Base-by-base conservation (phyloP, 2,113 vertebrate genomes). In the Canis aureus region DNA sequence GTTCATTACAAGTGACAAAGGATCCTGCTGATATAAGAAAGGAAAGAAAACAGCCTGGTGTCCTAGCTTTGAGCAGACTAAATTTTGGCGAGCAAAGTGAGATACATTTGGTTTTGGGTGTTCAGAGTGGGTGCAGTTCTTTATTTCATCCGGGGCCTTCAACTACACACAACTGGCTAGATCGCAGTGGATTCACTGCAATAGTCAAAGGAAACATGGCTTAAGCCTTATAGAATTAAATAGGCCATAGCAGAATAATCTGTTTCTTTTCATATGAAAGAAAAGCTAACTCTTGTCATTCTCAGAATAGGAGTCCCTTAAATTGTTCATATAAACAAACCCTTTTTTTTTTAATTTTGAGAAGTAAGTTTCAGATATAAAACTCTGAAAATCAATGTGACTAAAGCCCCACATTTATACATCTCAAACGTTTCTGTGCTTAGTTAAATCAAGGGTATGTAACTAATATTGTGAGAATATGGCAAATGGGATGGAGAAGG, bases 401-500 rank as follows among this genome's bases (percentile, higher is more conserved):
- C 35, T 76, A 82, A 95, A 85, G 5, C 2, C 6, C 9, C 8
- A 51, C 74, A 60, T 55, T 94, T 88, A 69, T 29, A 82, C 22
- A 57, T 92, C 49, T 82, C 74, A 69, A 79, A 49, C 83, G 49
- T 80, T 95, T 95, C 23, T 91, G 27, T 62, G 38, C 62, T 93
- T 25, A 38, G 49, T 91, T 94, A 81, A 90, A 79, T 60, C 35
- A 67, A 85, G 57, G n/a, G 10, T 73, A 2, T 93, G 29, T 93
- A 94, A 69, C 51, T 89, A 95, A 94, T 94, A 95, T 69, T 55
- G 67, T 94, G 71, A 93, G 91, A 96, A 81, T 74, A 88, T 73
- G 73, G 64, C 22, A 96, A 96, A 74, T 59, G 9, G 67, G 49
- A 23, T 43, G 43, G 83, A 95, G 82, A 85, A 89, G 89, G 97